Conservation (phyloP, 2,113 vertebrate species). For the Clarias batrachus region DNA sequence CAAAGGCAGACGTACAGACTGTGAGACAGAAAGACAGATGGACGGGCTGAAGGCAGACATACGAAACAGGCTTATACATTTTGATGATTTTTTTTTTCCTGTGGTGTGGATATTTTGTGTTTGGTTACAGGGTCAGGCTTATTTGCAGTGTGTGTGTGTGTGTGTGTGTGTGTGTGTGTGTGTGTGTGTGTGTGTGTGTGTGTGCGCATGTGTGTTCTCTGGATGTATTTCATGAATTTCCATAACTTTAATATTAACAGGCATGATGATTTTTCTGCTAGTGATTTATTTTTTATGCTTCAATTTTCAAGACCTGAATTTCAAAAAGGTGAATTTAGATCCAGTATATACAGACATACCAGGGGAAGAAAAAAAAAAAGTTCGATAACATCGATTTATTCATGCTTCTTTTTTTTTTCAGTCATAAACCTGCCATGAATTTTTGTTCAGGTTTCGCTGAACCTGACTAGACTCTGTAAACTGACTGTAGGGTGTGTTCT, state of each 20-base stretch:
- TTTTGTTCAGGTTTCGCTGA: background rate
- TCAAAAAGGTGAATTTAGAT: background rate
- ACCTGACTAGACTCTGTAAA: background rate
- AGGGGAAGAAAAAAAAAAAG: background rate
- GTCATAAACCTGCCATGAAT: background rate
- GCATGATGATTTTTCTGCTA: background rate
- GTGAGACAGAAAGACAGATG: background rate
- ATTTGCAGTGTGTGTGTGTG: background rate
- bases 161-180: background rate
- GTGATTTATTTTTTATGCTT: background rate
- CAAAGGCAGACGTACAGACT: background rate
- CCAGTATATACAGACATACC: background rate
- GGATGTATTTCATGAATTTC: background rate
- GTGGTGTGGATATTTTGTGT: background rate
- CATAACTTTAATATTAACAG: background rate
- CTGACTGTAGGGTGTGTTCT: background rate
- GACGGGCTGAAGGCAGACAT: too few species aligned
- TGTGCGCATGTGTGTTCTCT: background rate
- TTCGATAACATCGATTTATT: background rate
- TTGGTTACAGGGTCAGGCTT: background rate
- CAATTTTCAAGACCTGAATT: background rate
- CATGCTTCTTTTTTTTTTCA: background rate
- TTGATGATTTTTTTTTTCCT: background rate
- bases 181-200: background rate
- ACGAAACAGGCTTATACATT: background rate